Conservation (phyloP, 2,888 invertebrate species). For the Carcina quercana region DNA sequence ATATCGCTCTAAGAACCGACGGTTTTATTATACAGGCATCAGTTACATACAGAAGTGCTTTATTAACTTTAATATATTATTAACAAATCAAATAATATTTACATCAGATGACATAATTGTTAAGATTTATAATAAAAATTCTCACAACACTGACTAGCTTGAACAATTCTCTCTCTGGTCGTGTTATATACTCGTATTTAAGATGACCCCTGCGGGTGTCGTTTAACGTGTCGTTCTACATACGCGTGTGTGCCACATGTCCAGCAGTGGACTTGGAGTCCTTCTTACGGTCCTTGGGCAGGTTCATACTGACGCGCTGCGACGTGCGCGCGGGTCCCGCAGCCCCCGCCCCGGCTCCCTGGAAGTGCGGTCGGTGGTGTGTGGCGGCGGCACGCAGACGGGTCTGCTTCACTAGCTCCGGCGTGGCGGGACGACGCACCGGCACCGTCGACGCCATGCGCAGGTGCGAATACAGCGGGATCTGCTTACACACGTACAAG, state of each 20-base stretch:
- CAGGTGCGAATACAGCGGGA: constrained; percentile 81
- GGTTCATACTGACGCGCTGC: constrained; percentile 22
- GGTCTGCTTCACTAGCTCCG: constrained; percentile 61
- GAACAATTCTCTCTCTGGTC: too few species aligned
- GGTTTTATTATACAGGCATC: too few species aligned
- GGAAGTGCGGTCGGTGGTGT: constrained; percentile 10
- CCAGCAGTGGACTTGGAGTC: constrained; percentile 20
- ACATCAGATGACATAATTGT: too few species aligned
- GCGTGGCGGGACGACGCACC: constrained; percentile 72
- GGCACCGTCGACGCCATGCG: constrained; percentile 74
- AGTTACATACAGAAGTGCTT: too few species aligned
- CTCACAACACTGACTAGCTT: too few species aligned
- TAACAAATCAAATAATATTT: too few species aligned
- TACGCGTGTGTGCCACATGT: constrained; percentile 9
- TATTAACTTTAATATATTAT: too few species aligned
- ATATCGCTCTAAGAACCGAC: too few species aligned
- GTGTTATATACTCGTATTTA: too few species aligned
- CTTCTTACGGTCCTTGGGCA: constrained; percentile 26
- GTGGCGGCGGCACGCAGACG: constrained; percentile 33
- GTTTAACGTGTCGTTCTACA: neutral
- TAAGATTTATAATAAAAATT: too few species aligned
- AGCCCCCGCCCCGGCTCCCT: constrained; percentile 17
- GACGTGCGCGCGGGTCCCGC: constrained; percentile 16
- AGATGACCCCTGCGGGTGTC: neutral
- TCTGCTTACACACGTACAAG: constrained; percentile 54